Base-by-base conservation (phyloP, 2,888 invertebrate genomes). In the Eledona agricola region DNA sequence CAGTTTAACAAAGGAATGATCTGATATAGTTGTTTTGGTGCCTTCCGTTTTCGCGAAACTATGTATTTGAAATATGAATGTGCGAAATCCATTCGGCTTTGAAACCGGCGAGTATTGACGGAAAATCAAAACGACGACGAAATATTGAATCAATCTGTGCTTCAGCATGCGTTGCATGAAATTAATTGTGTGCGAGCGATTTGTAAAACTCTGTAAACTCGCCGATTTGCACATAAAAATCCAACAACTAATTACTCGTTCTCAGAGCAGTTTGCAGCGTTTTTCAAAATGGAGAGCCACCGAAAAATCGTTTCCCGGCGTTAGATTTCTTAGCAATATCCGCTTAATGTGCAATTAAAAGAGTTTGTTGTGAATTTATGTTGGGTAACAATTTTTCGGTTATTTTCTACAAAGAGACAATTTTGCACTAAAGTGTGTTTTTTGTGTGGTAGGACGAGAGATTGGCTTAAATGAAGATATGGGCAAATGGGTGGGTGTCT, bases 381-480 rank as follows among this genome's bases (percentile, higher is more conserved):
- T 22, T 28, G 22, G 40, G 15, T 56, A 40, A 51, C 55, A 59
- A 55, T 66, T 63, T 66, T 64, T 61, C 63, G 64, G 56, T 58
- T 62, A 35, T 22, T 32, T 43, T 28, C 17, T 43, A 57, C 49
- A 57, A 58, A 65, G 40, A 47, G 70, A 64, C 65, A 71, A 71
- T 68, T 68, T 65, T 68, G 69, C 69, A 68, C 72, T 73, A 71
- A 66, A 66, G 66, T 67, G 58, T 67, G 70, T 51, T 43, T 62
- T 59, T 20, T 13, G 29, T 28, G 3, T 19, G 40, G n/a, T 9
- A 25, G 50, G 2, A 11, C 25, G 32, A 12, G 6, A 20, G 10
- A 3, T 13, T 23, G 34, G 34, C 4, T 17, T 32, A 16, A 32
- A 5, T 15, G 32, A 7, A 11, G 20, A 17, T 34, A 25, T 16